Base-by-base conservation (phyloP, 2,888 invertebrate genomes). In the Holacanthella duospinosa region DNA sequence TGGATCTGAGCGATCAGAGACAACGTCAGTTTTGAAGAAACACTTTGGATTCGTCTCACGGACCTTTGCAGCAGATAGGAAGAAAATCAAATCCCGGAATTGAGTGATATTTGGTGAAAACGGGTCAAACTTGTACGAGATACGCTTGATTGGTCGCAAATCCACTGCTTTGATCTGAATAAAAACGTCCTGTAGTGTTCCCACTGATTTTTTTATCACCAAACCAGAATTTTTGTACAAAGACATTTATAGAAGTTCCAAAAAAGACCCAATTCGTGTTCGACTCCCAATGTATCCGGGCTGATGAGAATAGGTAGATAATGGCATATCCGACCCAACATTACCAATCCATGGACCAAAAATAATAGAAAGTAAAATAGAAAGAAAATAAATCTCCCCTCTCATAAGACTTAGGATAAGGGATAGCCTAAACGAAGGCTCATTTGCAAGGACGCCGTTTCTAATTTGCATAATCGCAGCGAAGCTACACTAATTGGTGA, bases 51-150 rank as follows among this genome's bases (percentile, higher is more conserved):
- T 93, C 48, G 89, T 88, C 68, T 82, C 77, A 27, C 78, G 74
- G 54, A 88, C 81, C 78, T 83, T 87, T 29, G 84, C 82, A 44
- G 83, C 79, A 68, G 86, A 84, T 69, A 89, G 80, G 74, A 83
- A 82, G 75, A 82, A 84, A 48, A 89, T 78, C 74, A 89, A 86
- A 71, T 86, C 82, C 75, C 90, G 89, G 80, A 73, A 82, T 83
- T 82, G 82, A 66, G 79, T 80, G 63, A 85, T 85, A 78, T 86
- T 85, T 73, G 84, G 81, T 73, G 84, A 82, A 77, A 92, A 92
- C 2, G 93, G 92, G 79, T 93, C 92, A 75, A 92, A 91, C 78
- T 85, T 84, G 60, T 90, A 83, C 60, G 84, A 83, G 65, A 93
- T 83, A 77, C 84, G 83, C 74, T 86, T 86, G 0, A 88, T 86